phyloP scores from a whole-genome alignment of 2,797 vertebrate species.

The Melanotaenia parkinsoni region DNA sequence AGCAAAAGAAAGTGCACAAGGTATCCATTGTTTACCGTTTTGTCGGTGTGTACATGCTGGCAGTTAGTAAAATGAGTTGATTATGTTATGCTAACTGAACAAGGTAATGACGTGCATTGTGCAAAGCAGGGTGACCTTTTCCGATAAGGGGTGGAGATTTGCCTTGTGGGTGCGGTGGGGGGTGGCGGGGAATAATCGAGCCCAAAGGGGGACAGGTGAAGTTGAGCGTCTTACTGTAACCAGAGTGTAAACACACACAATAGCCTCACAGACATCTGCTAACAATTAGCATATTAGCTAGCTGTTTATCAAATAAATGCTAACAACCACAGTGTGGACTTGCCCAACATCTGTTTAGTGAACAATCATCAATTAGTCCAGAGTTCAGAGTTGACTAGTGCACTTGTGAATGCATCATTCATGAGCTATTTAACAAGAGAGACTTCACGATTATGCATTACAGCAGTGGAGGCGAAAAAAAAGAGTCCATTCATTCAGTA shows the following conservation, averaged over 20 bases:
- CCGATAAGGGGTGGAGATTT: slow-evolving; percentile 23
- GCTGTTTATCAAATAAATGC: slow-evolving; percentile 85
- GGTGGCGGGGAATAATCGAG: slow-evolving; percentile 22
- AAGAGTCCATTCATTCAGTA: slow-evolving; percentile 58
- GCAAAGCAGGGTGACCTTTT: slow-evolving; percentile 59
- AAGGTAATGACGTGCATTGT: slow-evolving; percentile 67
- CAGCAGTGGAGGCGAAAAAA: slow-evolving; percentile 45
- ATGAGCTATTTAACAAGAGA: slow-evolving; percentile 74
- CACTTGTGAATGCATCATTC: slow-evolving; percentile 78
- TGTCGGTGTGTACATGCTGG: slow-evolving; percentile 47
- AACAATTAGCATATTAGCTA: slow-evolving; percentile 84
- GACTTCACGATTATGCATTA: slow-evolving; percentile 62
- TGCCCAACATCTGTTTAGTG: slow-evolving; percentile 79
- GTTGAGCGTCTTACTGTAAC: slow-evolving; percentile 77
- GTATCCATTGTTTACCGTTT: slow-evolving; percentile 74
- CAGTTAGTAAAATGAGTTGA: slow-evolving; percentile 60
- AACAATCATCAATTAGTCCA: slow-evolving; percentile 79
- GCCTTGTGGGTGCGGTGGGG: slow-evolving; percentile 24
- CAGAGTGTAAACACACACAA: slow-evolving; percentile 69
- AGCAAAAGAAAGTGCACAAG: slow-evolving; percentile 70
- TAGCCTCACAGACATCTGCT: slow-evolving; percentile 75
- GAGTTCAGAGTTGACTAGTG: slow-evolving; percentile 78
- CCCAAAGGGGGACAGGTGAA: slow-evolving; percentile 71
- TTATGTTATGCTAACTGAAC: slow-evolving; percentile 77
- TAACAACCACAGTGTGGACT: slow-evolving; percentile 70